Evolutionary conservation across 2,113 vertebrate genomes (phyloP), one percentile per base, ranked within the genome.

Genomic region (Oncorhynchus nerka): DNA sequence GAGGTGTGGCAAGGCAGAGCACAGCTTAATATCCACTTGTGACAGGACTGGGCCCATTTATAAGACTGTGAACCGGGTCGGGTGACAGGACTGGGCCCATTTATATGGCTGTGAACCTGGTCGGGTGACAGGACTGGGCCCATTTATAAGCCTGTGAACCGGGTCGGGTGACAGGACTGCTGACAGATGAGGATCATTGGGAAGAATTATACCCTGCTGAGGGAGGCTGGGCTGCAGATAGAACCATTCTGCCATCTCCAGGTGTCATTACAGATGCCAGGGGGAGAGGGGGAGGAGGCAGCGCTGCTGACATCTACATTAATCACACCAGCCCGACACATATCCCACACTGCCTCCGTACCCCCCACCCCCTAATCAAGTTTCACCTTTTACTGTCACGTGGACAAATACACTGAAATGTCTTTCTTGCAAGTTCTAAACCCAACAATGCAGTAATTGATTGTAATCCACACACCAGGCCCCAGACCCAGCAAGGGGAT

Each of bases 1-100:
- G 79, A 81, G 84, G 82, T 64, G 83, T 61, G 79, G 51, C n/a
- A 48, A 77, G 84, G 84, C 83, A 76, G 83, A 88, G 89, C 89
- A 90, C 94, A 95, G 94, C 93, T 94, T 95, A 96, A 96, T 94
- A 94, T 88, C 92, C 91, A 87, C 94, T 83, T 94, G 91, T 94
- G 92, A 96, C 92, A 95, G 91, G 91, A 81, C 51, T n/a, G n/a
- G n/a, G n/a, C n/a, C n/a, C n/a, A n/a, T n/a, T 95, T 26, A 95
- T 95, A 32, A 6, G 32, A 1, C 5, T 5, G 32, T 32, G 32
- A 32, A 32, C 32, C 32, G 5, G 32, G 32, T 6, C 5, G 5
- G 5, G 91, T 94, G 92, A 96, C 92, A 95, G 91, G 91, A 81
- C 51, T 55, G 89, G 83, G 89, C 90, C 89, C 94, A 94, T 94